Conservation (phyloP, 2,888 invertebrate genomes). For the Argyra leucocephala region DNA sequence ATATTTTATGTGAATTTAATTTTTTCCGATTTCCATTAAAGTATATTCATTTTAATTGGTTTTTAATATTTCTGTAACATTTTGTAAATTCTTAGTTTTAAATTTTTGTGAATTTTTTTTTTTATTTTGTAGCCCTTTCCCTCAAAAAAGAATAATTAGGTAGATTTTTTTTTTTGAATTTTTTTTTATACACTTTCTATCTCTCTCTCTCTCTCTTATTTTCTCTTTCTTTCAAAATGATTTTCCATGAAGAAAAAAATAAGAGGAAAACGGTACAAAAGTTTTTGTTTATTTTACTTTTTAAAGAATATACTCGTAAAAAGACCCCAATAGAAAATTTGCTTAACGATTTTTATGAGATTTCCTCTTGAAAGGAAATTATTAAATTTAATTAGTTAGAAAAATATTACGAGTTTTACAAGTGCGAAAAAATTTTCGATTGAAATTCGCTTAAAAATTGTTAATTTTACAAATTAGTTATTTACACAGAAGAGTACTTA, state of each 20-base stretch:
- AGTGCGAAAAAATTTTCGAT: no score
- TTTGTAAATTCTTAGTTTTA: background rate
- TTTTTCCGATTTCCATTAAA: background rate
- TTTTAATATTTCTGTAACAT: conserved; percentile 1
- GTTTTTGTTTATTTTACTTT: background rate
- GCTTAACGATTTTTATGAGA: background rate
- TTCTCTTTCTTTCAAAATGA: background rate
- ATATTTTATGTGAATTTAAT: background rate
- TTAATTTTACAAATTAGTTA: no score
- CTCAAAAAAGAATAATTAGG: background rate
- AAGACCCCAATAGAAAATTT: background rate
- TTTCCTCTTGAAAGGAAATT: no score
- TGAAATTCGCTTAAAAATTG: no score
- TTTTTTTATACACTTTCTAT: no score
- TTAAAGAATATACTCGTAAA: background rate
- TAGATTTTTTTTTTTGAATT: background rate
- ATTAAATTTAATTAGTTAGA: background rate
- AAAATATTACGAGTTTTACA: background rate
- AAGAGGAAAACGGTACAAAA: background rate
- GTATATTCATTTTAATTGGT: background rate
- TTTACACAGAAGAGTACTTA: no score
- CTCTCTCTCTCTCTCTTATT: no score
- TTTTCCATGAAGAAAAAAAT: background rate
- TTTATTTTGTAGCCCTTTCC: background rate
- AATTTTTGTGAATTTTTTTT: background rate